Evolutionary conservation across 2,797 vertebrate species (phyloP), one percentile per base, ranked within the genome.

Genomic region (Ceryle rudis): DNA sequence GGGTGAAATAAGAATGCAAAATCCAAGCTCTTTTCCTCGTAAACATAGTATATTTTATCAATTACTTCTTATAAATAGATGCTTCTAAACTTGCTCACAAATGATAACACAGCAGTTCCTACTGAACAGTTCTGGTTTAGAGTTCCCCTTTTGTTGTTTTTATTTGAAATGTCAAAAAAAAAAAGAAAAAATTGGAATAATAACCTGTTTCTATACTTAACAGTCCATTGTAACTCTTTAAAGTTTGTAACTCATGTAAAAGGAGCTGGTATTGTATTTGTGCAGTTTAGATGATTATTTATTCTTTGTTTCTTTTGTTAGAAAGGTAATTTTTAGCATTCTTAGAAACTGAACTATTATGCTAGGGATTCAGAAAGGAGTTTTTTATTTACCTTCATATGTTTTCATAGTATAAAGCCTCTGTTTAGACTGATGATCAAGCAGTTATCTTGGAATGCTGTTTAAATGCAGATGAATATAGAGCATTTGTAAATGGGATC

Each of bases 401-500:
- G 25, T 54, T 88, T 21, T 72, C 62, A 5, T 71, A 51, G 20
- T 35, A 44, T 33, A 42, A 61, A 25, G 1, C 1, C 3, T 35
- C 73, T 60, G 49, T 62, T 47, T n/a, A 16, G 51, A 13, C 14
- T 47, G 8, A 16, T 92, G 28, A 42, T 91, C 33, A 72, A 47
- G 33, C 7, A 31, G 2, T 64, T 93, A 31, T 39, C 46, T 66
- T 22, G 13, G 12, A 88, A 74, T 28, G 7, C 14, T 75, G 15
- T 66, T 90, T 85, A 87, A 84, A 72, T 7, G 18, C 31, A 78
- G 28, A 61, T 72, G n/a, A 51, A 86, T 54, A 16, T 79, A 75
- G 58, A 81, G 54, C 23, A 46, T 69, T 81, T 81, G 33, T 60
- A 89, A 39, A 61, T 94, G 41, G 11, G 7, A 89, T 93, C 66